Evolutionary conservation across 2,888 invertebrate genomes (phyloP).

Genomic region (Venusia cambrica): DNA sequence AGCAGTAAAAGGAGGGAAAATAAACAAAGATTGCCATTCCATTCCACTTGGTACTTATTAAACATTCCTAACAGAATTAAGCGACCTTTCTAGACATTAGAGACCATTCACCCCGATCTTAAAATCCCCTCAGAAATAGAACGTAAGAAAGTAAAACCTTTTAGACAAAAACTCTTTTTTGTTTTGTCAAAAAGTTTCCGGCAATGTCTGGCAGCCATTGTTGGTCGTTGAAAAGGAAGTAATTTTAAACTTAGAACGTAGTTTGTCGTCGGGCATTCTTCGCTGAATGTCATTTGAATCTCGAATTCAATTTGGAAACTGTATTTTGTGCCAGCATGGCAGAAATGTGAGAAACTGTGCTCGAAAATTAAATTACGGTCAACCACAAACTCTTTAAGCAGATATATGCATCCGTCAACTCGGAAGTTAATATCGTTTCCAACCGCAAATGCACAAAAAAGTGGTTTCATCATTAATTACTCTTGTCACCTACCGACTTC

Average conservation of each 20-base stretch:
- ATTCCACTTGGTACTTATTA: conserved; percentile 10
- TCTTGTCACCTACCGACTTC: no score
- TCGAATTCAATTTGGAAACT: conserved; percentile 13
- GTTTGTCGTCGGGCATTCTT: conserved; percentile 27
- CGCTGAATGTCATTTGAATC: conserved; percentile 34
- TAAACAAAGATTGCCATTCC: conserved; percentile 9
- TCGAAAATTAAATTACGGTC: no score
- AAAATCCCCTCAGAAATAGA: conserved; percentile 1
- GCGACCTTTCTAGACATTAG: conserved; percentile 15
- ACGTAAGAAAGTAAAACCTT: conserved; percentile 12
- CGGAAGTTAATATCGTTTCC: no score
- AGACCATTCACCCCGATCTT: conserved; percentile 6
- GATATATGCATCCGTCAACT: no score
- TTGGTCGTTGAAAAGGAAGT: conserved; percentile 47
- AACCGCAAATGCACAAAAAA: no score
- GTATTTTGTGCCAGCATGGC: conserved; percentile 3
- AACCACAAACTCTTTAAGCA: no score
- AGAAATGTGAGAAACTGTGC: conserved; percentile 1
- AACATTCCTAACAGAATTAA: conserved; percentile 14
- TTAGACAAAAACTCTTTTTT: conserved; percentile 27
- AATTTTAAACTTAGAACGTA: conserved; percentile 50
- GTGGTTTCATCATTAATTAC: no score
- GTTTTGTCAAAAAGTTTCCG: conserved; percentile 30
- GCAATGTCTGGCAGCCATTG: conserved; percentile 34
- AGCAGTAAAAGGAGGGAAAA: conserved; percentile 4